A percentile compares a stretch with the other conserved stretches of the same genome.
Conservation (phyloP, 2,888 invertebrate genomes). For the Eumerus sabulonum region DNA sequence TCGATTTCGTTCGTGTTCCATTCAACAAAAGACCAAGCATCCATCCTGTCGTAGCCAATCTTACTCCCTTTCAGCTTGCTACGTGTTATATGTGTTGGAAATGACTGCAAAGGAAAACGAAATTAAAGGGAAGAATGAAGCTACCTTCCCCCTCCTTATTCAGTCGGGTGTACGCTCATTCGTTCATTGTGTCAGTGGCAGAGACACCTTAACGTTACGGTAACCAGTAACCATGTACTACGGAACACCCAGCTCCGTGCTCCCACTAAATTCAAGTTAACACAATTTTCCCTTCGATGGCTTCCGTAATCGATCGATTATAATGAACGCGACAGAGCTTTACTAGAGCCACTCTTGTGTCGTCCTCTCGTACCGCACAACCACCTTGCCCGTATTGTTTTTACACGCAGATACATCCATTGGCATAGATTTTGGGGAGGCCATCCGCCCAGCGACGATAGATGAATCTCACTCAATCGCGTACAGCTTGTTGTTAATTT, state of each 20-base stretch:
- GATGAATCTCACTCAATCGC: too few species aligned
- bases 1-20: too few species aligned
- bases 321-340: conserved; percentile 26
- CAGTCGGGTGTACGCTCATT: conserved; percentile 4
- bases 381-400: too few species aligned
- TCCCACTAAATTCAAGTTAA: conserved; percentile 35
- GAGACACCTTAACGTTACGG: conserved; percentile 19
- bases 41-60: too few species aligned
- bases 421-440: conserved; percentile 1
- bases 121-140: conserved; percentile 17
- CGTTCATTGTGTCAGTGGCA: conserved; percentile 18
- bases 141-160: too few species aligned
- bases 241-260: background rate
- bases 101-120: conserved; percentile 21
- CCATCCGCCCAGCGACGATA: too few species aligned
- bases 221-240: conserved; percentile 23
- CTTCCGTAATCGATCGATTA: conserved; percentile 47
- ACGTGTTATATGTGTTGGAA: background rate
- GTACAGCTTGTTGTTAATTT: background rate
- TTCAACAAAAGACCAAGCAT: too few species aligned
- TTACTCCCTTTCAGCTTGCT: background rate
- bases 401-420: conserved; percentile 7
- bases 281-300: conserved; percentile 44
- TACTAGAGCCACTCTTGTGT: conserved; percentile 8
- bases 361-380: background rate